Percentiles rank a stretch among this genome's conserved stretches.
phyloP scores from a whole-genome alignment of 2,113 vertebrate genomes.

The Cyprinodon tularosa region DNA sequence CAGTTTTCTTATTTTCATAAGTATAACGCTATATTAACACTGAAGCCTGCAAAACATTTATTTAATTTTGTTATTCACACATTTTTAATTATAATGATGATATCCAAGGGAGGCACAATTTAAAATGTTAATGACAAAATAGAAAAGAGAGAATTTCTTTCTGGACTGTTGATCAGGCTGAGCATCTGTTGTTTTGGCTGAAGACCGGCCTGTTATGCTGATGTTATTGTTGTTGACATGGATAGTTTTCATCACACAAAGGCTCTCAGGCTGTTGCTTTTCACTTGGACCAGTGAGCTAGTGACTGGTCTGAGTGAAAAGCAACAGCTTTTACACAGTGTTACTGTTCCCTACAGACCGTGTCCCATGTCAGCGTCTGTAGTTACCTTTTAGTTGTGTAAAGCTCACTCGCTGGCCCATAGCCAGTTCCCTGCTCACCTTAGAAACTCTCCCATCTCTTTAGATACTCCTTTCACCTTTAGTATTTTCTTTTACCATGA shows the following conservation, averaged over 20 bases:
- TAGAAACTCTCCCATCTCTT: background rate
- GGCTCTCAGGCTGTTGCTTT: constrained; percentile 68
- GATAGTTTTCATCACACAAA: constrained; percentile 46
- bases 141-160: constrained; percentile 8
- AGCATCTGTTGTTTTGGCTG: constrained; percentile 40
- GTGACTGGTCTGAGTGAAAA: constrained; percentile 10
- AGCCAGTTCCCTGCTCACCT: background rate
- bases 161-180: constrained; percentile 30
- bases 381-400: constrained; percentile 44
- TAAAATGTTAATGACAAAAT: background rate
- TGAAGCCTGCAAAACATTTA: background rate
- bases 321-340: constrained; percentile 38
- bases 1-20: background rate
- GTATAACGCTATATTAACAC: background rate
- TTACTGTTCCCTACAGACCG: constrained; percentile 27
- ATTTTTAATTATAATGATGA: background rate
- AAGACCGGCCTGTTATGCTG: constrained; percentile 11
- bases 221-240: constrained; percentile 37
- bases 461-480: background rate
- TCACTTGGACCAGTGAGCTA: constrained; percentile 43
- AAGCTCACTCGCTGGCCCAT: constrained; percentile 51
- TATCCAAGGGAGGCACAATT: background rate
- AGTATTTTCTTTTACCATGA: no score
- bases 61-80: background rate
- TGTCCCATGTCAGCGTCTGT: constrained; percentile 60